Evolutionary conservation across 2,113 vertebrate genomes (phyloP).

Genomic region (Hippocampus guttulatus): DNA sequence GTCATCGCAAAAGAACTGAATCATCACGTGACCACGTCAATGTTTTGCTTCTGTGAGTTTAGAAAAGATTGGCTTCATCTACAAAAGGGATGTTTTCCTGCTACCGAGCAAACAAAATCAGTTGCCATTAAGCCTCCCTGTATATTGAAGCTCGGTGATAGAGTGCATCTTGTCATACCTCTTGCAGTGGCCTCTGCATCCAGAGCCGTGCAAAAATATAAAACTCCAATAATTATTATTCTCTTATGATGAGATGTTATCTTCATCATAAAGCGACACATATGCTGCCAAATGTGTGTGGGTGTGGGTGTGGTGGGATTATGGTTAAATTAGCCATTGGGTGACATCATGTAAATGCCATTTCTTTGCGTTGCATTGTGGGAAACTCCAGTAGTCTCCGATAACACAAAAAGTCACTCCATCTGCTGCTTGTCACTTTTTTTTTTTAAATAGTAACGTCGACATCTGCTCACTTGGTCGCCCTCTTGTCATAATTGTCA

Average conservation of each 20-base stretch:
- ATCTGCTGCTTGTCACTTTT: background rate
- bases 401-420: too few relatives aligned
- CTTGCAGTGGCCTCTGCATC: too few relatives aligned
- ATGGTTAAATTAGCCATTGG: too few relatives aligned
- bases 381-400: background rate
- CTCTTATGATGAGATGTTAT: background rate
- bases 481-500: too few relatives aligned
- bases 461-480: too few relatives aligned
- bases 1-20: slow-evolving; percentile 22
- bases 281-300: too few relatives aligned
- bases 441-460: background rate
- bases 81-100: slow-evolving; percentile 41
- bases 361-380: background rate
- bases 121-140: slow-evolving; percentile 51
- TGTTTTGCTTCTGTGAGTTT: slow-evolving; percentile 42
- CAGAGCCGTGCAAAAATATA: too few relatives aligned
- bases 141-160: slow-evolving; percentile 2
- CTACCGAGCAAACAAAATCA: slow-evolving; percentile 52
- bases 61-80: slow-evolving; percentile 24
- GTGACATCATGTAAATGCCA: background rate
- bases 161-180: too few relatives aligned
- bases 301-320: too few relatives aligned
- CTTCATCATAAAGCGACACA: too few relatives aligned
- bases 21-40: slow-evolving; percentile 26
- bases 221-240: background rate